Evolutionary conservation across 2,888 invertebrate genomes (phyloP).

Genomic region (Cataglyphis albicans): DNA sequence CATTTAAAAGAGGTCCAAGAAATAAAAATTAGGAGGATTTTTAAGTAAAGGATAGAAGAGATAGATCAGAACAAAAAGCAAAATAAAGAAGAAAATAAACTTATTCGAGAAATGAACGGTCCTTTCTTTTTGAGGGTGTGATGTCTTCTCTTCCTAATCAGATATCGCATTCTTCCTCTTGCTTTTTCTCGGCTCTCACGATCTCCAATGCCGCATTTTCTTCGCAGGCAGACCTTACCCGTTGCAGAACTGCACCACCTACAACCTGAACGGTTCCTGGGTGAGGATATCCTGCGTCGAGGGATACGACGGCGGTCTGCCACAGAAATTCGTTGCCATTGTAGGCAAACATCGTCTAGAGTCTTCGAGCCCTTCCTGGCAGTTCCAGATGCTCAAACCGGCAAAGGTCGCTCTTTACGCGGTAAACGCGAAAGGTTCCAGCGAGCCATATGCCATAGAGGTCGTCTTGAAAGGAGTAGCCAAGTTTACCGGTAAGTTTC

Average conservation of each 20-base stretch:
- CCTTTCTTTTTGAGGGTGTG: constrained; percentile 22
- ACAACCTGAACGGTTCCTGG: constrained; percentile 94
- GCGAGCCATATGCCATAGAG: constrained; percentile 94
- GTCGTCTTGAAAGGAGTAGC: constrained; percentile 95
- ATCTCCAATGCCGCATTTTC: constrained; percentile 59
- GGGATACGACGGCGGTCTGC: constrained; percentile 95
- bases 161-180: not conserved
- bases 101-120: constrained; percentile 29
- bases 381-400: constrained; percentile 83
- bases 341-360: constrained; percentile 81
- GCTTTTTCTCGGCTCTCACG: not conserved
- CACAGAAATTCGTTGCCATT: constrained; percentile 92
- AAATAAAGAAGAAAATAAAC: not conserved
- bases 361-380: constrained; percentile 82
- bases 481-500: constrained; percentile 82
- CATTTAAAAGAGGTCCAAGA: not conserved
- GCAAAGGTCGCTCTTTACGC: constrained; percentile 92
- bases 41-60: not conserved
- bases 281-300: constrained; percentile 95
- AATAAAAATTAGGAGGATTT: not conserved
- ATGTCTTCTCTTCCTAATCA: constrained; percentile 9
- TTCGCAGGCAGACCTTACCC: constrained; percentile 94
- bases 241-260: constrained; percentile 94
- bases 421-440: constrained; percentile 94
- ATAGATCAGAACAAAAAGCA: not conserved